Evolutionary conservation across 92 coral and sea anemone genomes (phyloP).

Genomic region (Ricordea florida): DNA sequence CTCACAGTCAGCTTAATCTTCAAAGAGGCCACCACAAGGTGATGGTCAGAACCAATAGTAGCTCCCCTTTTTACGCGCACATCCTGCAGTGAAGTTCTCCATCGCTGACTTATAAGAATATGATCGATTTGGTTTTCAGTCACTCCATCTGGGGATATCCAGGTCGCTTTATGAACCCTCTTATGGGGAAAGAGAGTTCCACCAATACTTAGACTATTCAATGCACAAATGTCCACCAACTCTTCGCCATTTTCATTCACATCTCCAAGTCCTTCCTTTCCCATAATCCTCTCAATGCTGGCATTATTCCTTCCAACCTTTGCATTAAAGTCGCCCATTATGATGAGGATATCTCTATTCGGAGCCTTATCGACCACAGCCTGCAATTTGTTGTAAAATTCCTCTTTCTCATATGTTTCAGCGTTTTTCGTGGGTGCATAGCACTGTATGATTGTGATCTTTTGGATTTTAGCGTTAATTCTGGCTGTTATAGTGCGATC

Average conservation of each 20-base stretch:
- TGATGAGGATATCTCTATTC: neutral
- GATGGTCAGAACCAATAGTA: neutral
- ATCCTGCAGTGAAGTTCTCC: neutral
- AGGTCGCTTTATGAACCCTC: neutral
- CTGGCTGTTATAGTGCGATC: slow-evolving; percentile 12
- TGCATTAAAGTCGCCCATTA: neutral
- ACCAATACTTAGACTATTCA: neutral
- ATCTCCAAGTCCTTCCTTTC: neutral
- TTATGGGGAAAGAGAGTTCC: neutral
- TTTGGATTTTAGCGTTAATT: slow-evolving; percentile 24
- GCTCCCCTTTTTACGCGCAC: neutral
- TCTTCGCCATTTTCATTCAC: neutral
- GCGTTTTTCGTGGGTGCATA: slow-evolving; percentile 27
- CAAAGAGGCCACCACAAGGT: neutral
- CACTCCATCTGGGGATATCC: neutral
- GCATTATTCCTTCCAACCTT: neutral
- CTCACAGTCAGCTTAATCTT: neutral
- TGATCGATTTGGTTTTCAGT: neutral
- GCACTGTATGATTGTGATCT: slow-evolving; percentile 26
- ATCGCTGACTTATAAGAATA: neutral
- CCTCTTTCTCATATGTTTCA: neutral
- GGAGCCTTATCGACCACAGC: neutral
- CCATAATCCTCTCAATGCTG: neutral
- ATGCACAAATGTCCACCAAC: neutral
- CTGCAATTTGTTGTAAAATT: neutral